Percentiles rank a stretch among this genome's conserved stretches.
Conservation (phyloP, 2,113 vertebrate genomes). For the Macroglossus sobrinus region DNA sequence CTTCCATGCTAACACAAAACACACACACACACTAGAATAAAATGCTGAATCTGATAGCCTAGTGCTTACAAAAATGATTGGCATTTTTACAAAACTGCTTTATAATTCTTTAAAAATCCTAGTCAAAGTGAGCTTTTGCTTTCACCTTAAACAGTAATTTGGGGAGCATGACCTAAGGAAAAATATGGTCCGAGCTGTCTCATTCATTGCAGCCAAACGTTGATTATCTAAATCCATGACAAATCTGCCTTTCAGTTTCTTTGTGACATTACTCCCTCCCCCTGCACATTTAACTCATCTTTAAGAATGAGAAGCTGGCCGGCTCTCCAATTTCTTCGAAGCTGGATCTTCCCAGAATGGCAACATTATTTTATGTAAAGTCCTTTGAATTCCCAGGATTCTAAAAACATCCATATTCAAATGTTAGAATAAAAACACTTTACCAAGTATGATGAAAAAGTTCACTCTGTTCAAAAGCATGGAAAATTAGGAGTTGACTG, state of each 20-base stretch:
- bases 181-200: not conserved
- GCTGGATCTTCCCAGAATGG: slow-evolving; percentile 34
- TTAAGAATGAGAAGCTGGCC: slow-evolving; percentile 53
- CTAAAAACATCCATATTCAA: slow-evolving; percentile 52
- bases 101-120: not conserved
- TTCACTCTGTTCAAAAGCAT: not conserved
- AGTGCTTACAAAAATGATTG: not conserved
- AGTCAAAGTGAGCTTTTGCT: not conserved
- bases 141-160: not conserved
- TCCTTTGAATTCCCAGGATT: slow-evolving; percentile 57
- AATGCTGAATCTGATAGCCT: not conserved
- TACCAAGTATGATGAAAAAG: slow-evolving; percentile 52
- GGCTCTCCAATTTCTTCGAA: slow-evolving; percentile 27
- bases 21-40: not conserved
- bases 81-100: not conserved
- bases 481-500: slow-evolving; percentile 31
- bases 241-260: slow-evolving; percentile 56
- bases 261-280: slow-evolving; percentile 27
- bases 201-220: slow-evolving; percentile 37
- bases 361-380: slow-evolving; percentile 52
- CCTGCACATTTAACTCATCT: slow-evolving; percentile 53
- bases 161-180: not conserved
- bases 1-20: not conserved
- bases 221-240: slow-evolving; percentile 49
- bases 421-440: slow-evolving; percentile 58